Conservation (phyloP, 2,113 vertebrate species). For the Miniopterus natalensis region DNA sequence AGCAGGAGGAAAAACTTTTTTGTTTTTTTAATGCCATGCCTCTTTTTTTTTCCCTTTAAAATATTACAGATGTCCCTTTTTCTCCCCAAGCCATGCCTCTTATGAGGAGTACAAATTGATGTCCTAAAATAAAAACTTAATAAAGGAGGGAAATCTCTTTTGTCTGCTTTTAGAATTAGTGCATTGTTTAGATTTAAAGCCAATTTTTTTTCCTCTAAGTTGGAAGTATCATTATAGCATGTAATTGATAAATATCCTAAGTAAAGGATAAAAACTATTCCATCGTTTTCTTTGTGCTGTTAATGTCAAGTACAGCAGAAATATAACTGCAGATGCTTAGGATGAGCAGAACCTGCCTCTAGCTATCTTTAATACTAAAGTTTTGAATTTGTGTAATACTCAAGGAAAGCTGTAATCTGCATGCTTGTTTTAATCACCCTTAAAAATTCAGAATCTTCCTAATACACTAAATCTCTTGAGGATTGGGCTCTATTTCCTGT, state of each 20-base stretch:
- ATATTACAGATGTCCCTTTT: too few relatives aligned
- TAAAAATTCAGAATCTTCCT: background rate
- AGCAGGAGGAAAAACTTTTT: constrained; percentile 13
- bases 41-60: background rate
- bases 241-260: constrained; percentile 25
- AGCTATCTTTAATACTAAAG: background rate
- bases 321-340: background rate
- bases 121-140: constrained; percentile 65
- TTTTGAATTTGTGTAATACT: constrained; percentile 28
- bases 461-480: background rate
- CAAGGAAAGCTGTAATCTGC: background rate
- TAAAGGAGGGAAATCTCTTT: constrained; percentile 57
- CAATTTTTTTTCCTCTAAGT: background rate
- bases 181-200: constrained; percentile 55
- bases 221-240: constrained; percentile 6
- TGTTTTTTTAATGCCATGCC: constrained; percentile 8
- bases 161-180: constrained; percentile 1
- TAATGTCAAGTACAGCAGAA: background rate
- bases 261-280: constrained; percentile 43
- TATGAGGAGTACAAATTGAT: constrained; percentile 6
- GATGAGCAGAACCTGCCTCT: background rate
- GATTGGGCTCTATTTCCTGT: background rate
- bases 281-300: background rate
- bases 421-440: constrained; percentile 6
- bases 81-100: background rate